phyloP scores from a whole-genome alignment of 2,888 invertebrate genomes.

The Therioaphis trifolii region DNA sequence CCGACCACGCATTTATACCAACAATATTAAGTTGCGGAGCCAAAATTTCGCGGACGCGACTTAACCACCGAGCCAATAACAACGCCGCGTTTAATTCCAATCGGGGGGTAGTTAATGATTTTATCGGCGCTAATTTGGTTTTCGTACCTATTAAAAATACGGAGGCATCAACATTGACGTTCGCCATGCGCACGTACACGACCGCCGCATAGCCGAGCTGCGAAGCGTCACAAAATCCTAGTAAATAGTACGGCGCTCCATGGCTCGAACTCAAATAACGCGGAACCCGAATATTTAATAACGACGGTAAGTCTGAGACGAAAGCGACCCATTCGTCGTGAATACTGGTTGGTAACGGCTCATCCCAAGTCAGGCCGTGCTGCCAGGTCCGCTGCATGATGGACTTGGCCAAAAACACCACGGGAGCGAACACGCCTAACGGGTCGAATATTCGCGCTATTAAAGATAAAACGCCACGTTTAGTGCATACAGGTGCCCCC shows the following conservation, averaged over 20 bases:
- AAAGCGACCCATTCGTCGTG: background rate
- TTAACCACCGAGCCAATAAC: background rate
- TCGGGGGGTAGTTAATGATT: background rate
- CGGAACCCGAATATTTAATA: background rate
- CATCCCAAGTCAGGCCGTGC: background rate
- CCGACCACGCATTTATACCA: no score
- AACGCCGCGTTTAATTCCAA: background rate
- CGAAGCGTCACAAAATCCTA: background rate
- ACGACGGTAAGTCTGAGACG: background rate
- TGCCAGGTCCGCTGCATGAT: background rate
- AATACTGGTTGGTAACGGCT: background rate
- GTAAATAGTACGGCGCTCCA: background rate
- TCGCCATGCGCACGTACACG: background rate
- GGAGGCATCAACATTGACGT: background rate
- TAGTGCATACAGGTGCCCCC: background rate
- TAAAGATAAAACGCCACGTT: background rate
- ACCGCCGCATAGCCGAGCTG: background rate
- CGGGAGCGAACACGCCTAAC: background rate
- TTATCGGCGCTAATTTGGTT: background rate
- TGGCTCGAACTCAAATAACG: background rate
- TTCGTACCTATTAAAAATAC: background rate
- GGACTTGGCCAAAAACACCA: background rate
- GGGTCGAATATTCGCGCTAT: slow-evolving; percentile 8
- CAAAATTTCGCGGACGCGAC: background rate
- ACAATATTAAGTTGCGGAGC: no score